Evolutionary conservation across 2,888 invertebrate species (phyloP).

Genomic region (Scelioninae gen. 2): DNA sequence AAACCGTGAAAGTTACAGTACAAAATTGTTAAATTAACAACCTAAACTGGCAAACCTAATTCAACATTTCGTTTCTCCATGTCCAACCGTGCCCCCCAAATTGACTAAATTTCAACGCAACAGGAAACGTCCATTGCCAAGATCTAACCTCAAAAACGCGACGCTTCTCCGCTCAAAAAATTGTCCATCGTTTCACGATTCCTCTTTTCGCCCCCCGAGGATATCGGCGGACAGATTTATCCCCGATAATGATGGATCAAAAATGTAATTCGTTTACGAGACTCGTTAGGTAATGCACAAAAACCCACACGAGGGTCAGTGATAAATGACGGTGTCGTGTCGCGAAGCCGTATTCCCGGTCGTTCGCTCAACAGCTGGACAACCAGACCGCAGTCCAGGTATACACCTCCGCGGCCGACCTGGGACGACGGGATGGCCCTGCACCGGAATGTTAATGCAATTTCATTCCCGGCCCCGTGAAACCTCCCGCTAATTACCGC

Average conservation of each 20-base stretch:
- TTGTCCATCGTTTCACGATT: no score
- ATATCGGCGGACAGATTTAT: constrained; percentile 20
- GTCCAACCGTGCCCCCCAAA: no score
- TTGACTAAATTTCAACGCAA: no score
- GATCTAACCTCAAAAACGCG: no score
- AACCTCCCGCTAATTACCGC: constrained; percentile 47
- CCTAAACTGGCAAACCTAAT: no score
- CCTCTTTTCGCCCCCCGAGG: background rate
- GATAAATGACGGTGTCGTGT: constrained; percentile 71
- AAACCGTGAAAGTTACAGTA: no score
- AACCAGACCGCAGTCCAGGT: constrained; percentile 62
- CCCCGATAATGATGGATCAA: constrained; percentile 59
- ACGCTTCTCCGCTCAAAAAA: no score
- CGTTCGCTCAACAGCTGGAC: constrained; percentile 66
- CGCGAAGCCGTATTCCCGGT: constrained; percentile 66
- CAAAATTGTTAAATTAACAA: no score
- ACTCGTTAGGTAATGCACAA: constrained; percentile 70
- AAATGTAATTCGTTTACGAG: constrained; percentile 70
- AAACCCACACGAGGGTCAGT: constrained; percentile 66
- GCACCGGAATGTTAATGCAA: constrained; percentile 69
- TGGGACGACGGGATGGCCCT: constrained; percentile 63
- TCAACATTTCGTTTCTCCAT: no score
- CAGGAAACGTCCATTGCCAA: no score
- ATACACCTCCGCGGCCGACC: constrained; percentile 44
- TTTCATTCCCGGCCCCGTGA: constrained; percentile 61